These are phyloP conservation scores for rat (Rattus norvegicus) DNA, from an alignment of 2,113 vertebrate species.

Conservation along the genomic window DNA sequence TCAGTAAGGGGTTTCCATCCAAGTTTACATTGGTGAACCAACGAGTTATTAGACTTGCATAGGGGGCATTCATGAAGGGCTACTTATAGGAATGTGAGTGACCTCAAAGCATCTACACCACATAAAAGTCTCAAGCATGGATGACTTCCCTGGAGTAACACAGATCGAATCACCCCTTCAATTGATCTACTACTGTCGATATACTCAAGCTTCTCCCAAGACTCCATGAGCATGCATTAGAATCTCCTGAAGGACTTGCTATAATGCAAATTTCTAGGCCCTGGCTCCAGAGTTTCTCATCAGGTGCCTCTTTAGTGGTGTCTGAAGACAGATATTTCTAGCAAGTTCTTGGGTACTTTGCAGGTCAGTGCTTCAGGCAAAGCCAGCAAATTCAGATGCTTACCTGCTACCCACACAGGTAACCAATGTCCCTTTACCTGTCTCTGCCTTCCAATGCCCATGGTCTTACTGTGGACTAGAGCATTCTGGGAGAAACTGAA, in stretches of 20 bases:
- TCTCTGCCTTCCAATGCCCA: fast-evolving
- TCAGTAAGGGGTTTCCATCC: neutral
- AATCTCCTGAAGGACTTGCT: neutral
- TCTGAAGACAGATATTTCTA: neutral
- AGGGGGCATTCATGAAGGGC: neutral
- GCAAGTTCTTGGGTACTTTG: neutral
- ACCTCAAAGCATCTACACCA: neutral
- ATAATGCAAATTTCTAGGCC: neutral
- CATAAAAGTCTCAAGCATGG: neutral
- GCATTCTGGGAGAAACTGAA: neutral
- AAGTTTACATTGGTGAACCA: neutral
- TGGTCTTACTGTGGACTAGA: neutral
- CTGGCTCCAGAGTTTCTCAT: neutral
- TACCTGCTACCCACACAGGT: neutral
- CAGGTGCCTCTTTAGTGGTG: neutral
- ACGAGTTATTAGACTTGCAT: neutral
- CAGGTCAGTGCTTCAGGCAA: neutral
- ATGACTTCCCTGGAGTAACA: neutral
- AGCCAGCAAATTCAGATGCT: neutral
- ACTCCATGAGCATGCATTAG: neutral
- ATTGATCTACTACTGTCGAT: neutral
- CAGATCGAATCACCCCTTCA: neutral
- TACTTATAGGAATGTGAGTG: neutral
- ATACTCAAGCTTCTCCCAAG: neutral
- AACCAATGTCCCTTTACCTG: fast-evolving